Percentiles rank a stretch among this genome's conserved stretches.
These are phyloP conservation scores for Labeo calbasu DNA, from an alignment of 2,797 vertebrate genomes.

Conservation along the genomic window DNA sequence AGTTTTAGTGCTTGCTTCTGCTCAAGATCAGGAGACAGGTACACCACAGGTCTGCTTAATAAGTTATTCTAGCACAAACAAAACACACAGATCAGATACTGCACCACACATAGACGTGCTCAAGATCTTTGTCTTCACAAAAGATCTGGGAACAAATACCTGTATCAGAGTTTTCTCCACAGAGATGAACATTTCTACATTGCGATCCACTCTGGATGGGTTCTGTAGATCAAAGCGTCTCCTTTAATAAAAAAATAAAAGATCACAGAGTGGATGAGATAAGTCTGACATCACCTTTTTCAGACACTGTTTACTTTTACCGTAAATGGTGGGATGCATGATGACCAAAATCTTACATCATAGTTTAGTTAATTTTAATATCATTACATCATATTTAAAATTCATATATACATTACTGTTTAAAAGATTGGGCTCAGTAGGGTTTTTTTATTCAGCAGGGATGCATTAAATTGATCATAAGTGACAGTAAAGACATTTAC, in stretches of 20 bases:
- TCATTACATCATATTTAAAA: not conserved
- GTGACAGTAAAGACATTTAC: not conserved
- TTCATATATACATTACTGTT: not conserved
- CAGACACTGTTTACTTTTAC: not conserved
- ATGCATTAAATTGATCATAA: not conserved
- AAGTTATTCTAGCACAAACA: conserved; percentile 85
- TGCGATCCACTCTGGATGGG: conserved; percentile 92
- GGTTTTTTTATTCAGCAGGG: not conserved
- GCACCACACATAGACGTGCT: not conserved
- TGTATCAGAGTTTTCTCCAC: conserved; percentile 92
- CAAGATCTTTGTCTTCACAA: not conserved
- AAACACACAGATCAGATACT: conserved; percentile 14
- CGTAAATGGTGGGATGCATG: not conserved
- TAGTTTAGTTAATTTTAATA: not conserved
- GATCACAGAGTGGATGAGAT: not conserved
- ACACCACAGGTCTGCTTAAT: conserved; percentile 88
- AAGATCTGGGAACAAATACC: conserved; percentile 70
- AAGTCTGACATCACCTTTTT: not conserved
- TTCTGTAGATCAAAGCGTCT: conserved; percentile 96
- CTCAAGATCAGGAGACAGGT: conserved; percentile 89
- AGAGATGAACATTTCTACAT: conserved; percentile 94
- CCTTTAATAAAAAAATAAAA: conserved; percentile 73
- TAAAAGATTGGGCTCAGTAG: not conserved
- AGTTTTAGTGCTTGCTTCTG: conserved; percentile 87
- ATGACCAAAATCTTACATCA: not conserved